phyloP scores from a whole-genome alignment of 2,797 vertebrate genomes.

The Menidia menidia region DNA sequence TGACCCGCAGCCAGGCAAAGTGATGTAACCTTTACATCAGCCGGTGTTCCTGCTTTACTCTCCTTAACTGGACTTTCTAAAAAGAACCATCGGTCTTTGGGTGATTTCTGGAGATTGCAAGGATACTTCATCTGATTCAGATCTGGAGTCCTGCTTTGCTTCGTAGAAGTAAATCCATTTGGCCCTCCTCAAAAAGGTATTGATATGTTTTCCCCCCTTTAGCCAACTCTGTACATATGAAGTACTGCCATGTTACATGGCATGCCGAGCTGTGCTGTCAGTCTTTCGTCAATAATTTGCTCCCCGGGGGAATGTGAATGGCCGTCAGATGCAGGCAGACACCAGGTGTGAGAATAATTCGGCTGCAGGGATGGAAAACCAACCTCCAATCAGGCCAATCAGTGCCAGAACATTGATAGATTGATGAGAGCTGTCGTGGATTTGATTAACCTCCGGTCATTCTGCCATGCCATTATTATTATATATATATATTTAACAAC shows the following conservation, averaged over 20 bases:
- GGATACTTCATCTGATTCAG: conserved; percentile 53
- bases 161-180: conserved; percentile 34
- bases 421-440: conserved; percentile 75
- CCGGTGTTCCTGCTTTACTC: conserved; percentile 12
- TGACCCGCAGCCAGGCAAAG: conserved; percentile 65
- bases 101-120: conserved; percentile 43
- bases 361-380: conserved; percentile 62
- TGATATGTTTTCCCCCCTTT: neutral
- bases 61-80: conserved; percentile 35
- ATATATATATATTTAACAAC: conserved; percentile 41
- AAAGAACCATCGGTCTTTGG: conserved; percentile 43
- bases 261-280: conserved; percentile 65
- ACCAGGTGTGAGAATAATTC: conserved; percentile 74
- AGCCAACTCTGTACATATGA: neutral
- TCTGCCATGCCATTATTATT: conserved; percentile 72
- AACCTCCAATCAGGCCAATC: conserved; percentile 77
- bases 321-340: conserved; percentile 59
- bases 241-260: conserved; percentile 33
- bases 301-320: conserved; percentile 58
- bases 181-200: conserved; percentile 9
- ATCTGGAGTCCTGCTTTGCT: conserved; percentile 60
- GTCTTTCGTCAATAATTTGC: conserved; percentile 40
- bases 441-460: conserved; percentile 68
- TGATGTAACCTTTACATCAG: conserved; percentile 70
- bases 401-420: conserved; percentile 71